These are phyloP conservation scores for Otocyon megalotis DNA, from an alignment of 2,113 vertebrate species.

Conservation along the genomic window DNA sequence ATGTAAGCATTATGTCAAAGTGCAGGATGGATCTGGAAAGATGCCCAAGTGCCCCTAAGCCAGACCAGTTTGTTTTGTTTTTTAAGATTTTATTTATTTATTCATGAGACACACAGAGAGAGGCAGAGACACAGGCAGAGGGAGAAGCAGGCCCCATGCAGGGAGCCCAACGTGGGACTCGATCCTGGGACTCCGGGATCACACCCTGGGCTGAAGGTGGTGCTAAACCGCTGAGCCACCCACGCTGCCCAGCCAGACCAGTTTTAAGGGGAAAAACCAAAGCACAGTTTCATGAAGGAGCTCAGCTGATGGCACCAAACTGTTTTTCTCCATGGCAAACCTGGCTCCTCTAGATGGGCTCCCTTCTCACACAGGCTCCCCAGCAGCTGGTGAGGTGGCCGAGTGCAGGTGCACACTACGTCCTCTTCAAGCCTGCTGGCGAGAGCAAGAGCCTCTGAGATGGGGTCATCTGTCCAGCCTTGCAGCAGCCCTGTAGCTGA, in stretches of 20 bases:
- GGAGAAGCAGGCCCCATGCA: too few species aligned
- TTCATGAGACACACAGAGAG: too few species aligned
- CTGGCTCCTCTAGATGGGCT: background rate
- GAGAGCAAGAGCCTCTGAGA: background rate
- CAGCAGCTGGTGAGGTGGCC: background rate
- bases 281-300: background rate
- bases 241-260: background rate
- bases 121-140: too few species aligned
- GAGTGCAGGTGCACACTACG: rapidly evolving
- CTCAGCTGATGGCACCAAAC: background rate
- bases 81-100: too few species aligned
- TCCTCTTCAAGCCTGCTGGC: background rate
- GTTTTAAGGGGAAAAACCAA: background rate
- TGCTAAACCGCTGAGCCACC: background rate
- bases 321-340: background rate
- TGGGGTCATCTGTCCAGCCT: background rate
- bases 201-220: too few species aligned
- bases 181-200: too few species aligned
- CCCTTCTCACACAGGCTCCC: background rate
- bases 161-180: too few species aligned
- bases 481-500: background rate
- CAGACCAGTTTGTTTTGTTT: too few species aligned
- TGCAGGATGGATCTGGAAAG: background rate
- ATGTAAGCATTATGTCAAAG: background rate
- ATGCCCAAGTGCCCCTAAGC: too few species aligned